A percentile compares a stretch with the other conserved stretches of the same genome.
phyloP scores from a whole-genome alignment of 1,140 invertebrate genomes.

The Drosophila ambigua region DNA sequence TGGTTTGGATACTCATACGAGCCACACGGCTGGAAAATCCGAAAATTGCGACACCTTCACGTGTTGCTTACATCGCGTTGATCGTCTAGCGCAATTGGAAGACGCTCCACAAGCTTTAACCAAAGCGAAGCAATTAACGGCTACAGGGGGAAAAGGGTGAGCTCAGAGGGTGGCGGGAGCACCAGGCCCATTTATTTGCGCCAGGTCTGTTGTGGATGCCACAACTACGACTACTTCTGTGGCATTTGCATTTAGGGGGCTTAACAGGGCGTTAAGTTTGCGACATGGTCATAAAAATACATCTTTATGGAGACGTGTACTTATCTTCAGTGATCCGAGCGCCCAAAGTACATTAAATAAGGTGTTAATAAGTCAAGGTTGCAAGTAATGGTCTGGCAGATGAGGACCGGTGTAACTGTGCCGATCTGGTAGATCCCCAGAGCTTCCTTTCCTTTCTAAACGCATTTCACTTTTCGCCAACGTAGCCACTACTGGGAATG shows the following conservation, averaged over 20 bases:
- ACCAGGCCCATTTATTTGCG: conserved; percentile 68
- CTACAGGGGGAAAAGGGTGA: conserved; percentile 14
- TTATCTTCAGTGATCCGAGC: conserved; percentile 33
- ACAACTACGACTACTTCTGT: conserved; percentile 6
- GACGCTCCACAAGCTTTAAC: conserved; percentile 44
- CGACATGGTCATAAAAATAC: conserved; percentile 63
- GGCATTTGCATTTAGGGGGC: conserved; percentile 72
- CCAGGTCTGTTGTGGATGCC: conserved; percentile 44
- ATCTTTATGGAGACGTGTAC: conserved; percentile 17
- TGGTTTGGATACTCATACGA: conserved; percentile 21
- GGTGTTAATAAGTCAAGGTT: conserved; percentile 77
- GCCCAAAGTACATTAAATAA: conserved; percentile 20
- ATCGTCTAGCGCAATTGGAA: conserved; percentile 67
- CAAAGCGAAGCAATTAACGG: conserved; percentile 61
- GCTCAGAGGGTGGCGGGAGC: not conserved
- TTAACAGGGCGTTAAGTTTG: conserved; percentile 80
- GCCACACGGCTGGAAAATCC: conserved; percentile 13
- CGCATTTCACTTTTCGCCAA: conserved; percentile 71
- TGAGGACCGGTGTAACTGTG: not conserved
- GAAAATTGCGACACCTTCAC: conserved; percentile 78
- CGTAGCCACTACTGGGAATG: not conserved
- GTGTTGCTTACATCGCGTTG: conserved; percentile 64
- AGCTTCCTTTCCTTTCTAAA: conserved; percentile 71
- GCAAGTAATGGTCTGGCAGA: conserved; percentile 42
- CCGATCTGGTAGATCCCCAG: conserved; percentile 3